Base-by-base conservation (phyloP, 2,888 invertebrate species). In the Thereva unica region DNA sequence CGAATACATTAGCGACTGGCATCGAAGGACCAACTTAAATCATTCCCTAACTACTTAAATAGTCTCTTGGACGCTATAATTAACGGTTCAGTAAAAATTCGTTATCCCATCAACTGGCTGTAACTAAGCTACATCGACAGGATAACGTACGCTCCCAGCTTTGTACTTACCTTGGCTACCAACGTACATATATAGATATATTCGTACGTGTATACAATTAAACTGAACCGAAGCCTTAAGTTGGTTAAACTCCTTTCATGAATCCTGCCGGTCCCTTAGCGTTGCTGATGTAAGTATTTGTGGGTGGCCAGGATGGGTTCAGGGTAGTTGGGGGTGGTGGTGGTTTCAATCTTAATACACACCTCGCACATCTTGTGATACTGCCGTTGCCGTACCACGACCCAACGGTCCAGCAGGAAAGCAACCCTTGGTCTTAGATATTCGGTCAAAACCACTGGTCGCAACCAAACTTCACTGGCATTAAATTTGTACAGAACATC, bases 361-460 rank as follows among this genome's bases (percentile, higher is more conserved):
- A 59, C 67, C 52, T 65, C 41, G 64, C 56, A 66, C 68, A 64
- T 68, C 61, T 66, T 63, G 65, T 44, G 23, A 23, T 23, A 23
- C 23, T 23, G 23, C 23, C 23, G 23, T 23, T 23, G 65, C 65
- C 42, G 41, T 59, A 65, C 65, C 53, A 55, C 50, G 47, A 50
- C 12, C 66, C 41, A 64, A n/a, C 57, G 42, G 42, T 45, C 56
- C 55, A 41, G 56, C 66, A 40, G 47, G 40, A 66, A 23, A 23
- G n/a, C 5, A 10, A 41, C 50, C 66, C 66, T 41, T 69, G 67
- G 67, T 59, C 59, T 59, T 59, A 59, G 63, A 64, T 55, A 69
- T 69, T 68, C 63, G 65, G 69, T 66, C 57, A 64, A 68, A 66
- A 66, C 69, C 69, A 69, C 67, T 68, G 69, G 67, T 67, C 67